phyloP scores from a whole-genome alignment of 2,113 vertebrate genomes.

The Microtus oregoni region DNA sequence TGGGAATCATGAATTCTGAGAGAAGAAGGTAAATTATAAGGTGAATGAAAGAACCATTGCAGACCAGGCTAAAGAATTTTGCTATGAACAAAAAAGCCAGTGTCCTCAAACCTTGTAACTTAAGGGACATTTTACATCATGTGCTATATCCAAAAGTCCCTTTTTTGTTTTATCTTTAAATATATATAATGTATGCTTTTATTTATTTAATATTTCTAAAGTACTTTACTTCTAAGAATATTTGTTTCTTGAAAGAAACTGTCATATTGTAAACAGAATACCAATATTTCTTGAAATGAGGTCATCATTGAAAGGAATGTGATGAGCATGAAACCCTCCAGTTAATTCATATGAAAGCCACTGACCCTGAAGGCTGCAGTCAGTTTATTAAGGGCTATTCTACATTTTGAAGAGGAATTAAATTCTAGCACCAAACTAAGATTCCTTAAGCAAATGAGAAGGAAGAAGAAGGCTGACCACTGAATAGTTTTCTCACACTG shows the following conservation, averaged over 20 bases:
- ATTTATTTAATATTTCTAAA: slow-evolving; percentile 22
- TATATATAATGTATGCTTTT: background rate
- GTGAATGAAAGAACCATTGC: background rate
- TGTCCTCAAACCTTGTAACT: slow-evolving; percentile 3
- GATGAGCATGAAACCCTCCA: background rate
- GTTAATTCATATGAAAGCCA: slow-evolving; percentile 7
- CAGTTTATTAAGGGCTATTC: background rate
- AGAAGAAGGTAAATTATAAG: slow-evolving; percentile 38
- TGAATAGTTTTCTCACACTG: background rate
- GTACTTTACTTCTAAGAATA: background rate
- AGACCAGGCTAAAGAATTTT: background rate
- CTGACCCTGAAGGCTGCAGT: background rate
- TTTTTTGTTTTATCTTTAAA: background rate
- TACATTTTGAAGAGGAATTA: slow-evolving; percentile 13
- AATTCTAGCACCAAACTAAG: background rate
- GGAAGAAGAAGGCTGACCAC: background rate
- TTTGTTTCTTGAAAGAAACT: background rate
- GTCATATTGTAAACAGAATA: slow-evolving; percentile 22
- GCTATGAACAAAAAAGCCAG: background rate
- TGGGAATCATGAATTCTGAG: background rate
- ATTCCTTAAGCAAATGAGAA: background rate
- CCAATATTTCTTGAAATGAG: background rate
- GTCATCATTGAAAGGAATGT: slow-evolving; percentile 21
- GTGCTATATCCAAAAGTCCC: background rate
- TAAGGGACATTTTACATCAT: background rate